Percentiles rank a stretch among this genome's conserved stretches.
Evolutionary conservation across 2,888 invertebrate species (phyloP).

Genomic region (Plusia festucae): DNA sequence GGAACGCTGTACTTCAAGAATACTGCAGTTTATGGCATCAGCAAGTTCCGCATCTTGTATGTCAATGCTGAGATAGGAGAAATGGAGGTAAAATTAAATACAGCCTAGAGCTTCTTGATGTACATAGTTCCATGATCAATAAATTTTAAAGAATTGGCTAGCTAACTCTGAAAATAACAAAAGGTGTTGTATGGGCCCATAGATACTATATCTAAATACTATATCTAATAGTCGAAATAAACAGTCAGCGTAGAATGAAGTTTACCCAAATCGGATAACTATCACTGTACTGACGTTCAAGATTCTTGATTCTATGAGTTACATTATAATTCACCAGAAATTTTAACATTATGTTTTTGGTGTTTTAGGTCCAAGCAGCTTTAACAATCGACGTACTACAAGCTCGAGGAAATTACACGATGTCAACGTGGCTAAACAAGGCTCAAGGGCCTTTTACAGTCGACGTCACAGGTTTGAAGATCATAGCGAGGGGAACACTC

Average conservation of each 20-base stretch:
- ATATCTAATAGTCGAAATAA: too few relatives aligned
- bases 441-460: slow-evolving; percentile 94
- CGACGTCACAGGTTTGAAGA: slow-evolving; percentile 91
- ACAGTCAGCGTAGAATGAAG: too few relatives aligned
- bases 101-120: background rate
- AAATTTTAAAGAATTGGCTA: too few relatives aligned
- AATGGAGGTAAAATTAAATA: slow-evolving; percentile 90
- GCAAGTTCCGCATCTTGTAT: slow-evolving; percentile 93
- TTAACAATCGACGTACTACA: slow-evolving; percentile 92
- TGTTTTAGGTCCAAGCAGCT: slow-evolving; percentile 91
- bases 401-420: slow-evolving; percentile 93
- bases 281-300: too few relatives aligned
- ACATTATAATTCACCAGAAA: too few relatives aligned
- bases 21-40: slow-evolving; percentile 93
- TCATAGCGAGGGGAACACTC: slow-evolving; percentile 92
- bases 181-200: too few relatives aligned
- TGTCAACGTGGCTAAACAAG: slow-evolving; percentile 92
- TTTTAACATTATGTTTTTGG: background rate
- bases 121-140: too few relatives aligned
- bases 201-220: too few relatives aligned
- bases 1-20: slow-evolving; percentile 92
- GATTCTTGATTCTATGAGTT: background rate
- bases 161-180: too few relatives aligned
- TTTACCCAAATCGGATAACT: too few relatives aligned
- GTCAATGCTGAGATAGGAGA: slow-evolving; percentile 92